Base-by-base conservation (phyloP, 2,797 vertebrate species). In the Hozukius guyotensis region DNA sequence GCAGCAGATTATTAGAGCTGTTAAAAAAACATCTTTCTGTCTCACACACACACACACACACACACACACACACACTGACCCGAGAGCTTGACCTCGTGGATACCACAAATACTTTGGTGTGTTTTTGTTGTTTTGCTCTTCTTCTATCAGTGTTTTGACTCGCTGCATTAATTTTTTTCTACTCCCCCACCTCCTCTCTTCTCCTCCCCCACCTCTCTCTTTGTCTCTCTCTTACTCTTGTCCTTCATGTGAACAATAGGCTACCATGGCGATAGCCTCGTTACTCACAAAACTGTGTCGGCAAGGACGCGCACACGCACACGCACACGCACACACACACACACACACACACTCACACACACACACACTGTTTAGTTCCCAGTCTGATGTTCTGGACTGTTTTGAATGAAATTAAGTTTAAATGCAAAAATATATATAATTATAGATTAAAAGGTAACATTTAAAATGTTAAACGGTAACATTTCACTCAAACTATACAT, bases 201-300 rank as follows among this genome's bases (percentile, higher is more conserved):
- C 25, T 34, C n/a, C 27, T 34, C 18, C 32, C 56, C 32, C 36
- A n/a, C 36, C 31, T 31, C 36, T 38, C 5, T 24, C 3, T 16
- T 5, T 55, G 5, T 24, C 20, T 79, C 29, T 24, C 16, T 25
- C 52, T 29, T 59, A 62, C 67, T 9, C 68, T 20, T 29, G 55
- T 56, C 56, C 75, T 75, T 46, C 20, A 34, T 63, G 27, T 36
- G 84, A 89, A 94, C 91, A 93, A 92, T 83, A 57, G 79, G 90
- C 62, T 89, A n/a, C 92, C 89, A 92, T 93, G 91, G 89, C 10
- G 29, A 93, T 77, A 81, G 85, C 86, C 92, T 88, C 53, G 29
- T 92, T 92, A 84, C 68, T 82, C 80, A 77, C 76, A 81, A 82
- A 85, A 82, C 83, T 89, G 75, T 88, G 68, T 88, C 81, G 5